Base-by-base conservation (phyloP, 2,888 invertebrate species). In the Dryocosmus kuriphilus region DNA sequence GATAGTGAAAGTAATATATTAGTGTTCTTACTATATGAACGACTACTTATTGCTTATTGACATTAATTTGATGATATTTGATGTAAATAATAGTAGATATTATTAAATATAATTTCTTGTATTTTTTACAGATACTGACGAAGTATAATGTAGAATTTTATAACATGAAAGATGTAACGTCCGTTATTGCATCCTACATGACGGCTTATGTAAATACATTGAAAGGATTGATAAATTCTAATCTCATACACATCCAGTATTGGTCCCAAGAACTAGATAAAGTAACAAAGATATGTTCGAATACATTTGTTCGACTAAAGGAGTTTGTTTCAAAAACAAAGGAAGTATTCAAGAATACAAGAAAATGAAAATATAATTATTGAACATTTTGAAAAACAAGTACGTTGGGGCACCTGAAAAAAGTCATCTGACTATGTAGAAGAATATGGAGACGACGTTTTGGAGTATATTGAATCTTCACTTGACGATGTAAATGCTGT, bases 211-310 rank as follows among this genome's bases (percentile, higher is more conserved):
- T n/a, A 30, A 30, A 32, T 32, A 32, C 32, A 16, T 32, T 62
- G 9, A 60, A 60, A 60, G 60, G 27, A 60, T 60, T 60, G 16
- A 27, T 60, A 27, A 60, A 60, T 24, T 27, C 60, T 1, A 27
- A 14, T 14, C 27, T 60, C 14, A 27, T 27, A 16, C 60, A 60
- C 27, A 60, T 60, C 27, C 60, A 60, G 24, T 60, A 27, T n/a
- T 57, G 22, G 57, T n/a, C n/a, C 22, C 57, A 57, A 19, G n/a
- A 57, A 57, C 57, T 57, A 57, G 61, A 61, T 30, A 61, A 61
- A 61, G 61, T 61, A 16, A 61, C 14, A 11, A 61, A 61, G 9
- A 61, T 30, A 30, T 61, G 6, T 30, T 0, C 14, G 27, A 16
- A 27, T 16, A 61, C 24, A 19, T 30, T 61, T 61, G 30, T 30